Evolutionary conservation across 2,113 vertebrate genomes (phyloP), one percentile per base, ranked within the genome.

Genomic region (Chaetodon trifascialis): DNA sequence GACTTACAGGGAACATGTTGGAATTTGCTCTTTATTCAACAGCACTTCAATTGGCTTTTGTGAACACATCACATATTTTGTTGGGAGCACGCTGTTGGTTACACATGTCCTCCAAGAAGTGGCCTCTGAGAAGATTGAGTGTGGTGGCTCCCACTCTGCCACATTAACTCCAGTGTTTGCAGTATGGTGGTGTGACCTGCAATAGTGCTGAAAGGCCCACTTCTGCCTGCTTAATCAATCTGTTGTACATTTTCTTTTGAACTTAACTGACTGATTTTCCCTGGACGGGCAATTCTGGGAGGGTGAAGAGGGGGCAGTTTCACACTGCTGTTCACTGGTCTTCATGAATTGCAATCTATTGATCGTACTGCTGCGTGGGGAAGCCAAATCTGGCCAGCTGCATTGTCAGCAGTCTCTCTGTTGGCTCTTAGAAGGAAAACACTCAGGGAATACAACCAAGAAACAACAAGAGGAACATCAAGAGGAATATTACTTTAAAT

Each of bases 301-400:
- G 78, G 81, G 71, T 65, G 47, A 75, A 65, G 79, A 74, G 88
- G 73, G 58, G 66, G 76, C 80, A 74, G 83, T 89, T 88, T 87
- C 85, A 91, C 62, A 80, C 76, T 62, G 77, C 89, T 51, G 79
- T 89, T 93, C 79, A 58, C 58, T 67, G 77, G 87, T 88, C 80
- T 75, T 84, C 83, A 81, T 88, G 93, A 94, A 90, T 91, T 84
- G 68, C 85, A 67, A 76, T 87, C 86, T 92, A 94, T 94, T 90
- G 93, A 94, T 94, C 85, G 79, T 49, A 64, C 73, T 76, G 65
- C 89, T 91, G 81, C 86, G 88, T 21, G 51, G 73, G 63, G 83
- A 83, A 84, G 85, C 79, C 75, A 79, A 67, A 91, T 82, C 85
- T 86, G 83, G 80, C 84, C 86, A 82, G 90, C 47, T 91, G 92